These are phyloP conservation scores for Melanotaenia duboulayi DNA, from an alignment of 2,113 vertebrate genomes.

Conservation along the genomic window DNA sequence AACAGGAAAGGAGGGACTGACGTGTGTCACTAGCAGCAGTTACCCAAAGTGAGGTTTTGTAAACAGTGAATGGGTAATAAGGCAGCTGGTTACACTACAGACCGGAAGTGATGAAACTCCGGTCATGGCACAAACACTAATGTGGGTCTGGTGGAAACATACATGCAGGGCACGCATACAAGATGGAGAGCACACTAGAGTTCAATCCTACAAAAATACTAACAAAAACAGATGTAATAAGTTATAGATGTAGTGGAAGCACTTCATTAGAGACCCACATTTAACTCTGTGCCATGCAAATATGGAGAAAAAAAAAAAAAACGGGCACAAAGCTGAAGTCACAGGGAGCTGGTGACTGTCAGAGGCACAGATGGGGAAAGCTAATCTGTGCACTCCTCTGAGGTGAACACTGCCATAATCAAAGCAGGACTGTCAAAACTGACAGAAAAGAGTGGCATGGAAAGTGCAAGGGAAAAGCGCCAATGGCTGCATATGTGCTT, in stretches of 20 bases:
- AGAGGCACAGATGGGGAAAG: conserved; percentile 30
- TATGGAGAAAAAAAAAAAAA: conserved; percentile 32
- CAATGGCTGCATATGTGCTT: conserved; percentile 35
- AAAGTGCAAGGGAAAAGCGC: neutral
- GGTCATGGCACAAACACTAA: conserved; percentile 32
- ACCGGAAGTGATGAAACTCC: conserved; percentile 43
- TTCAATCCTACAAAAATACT: conserved; percentile 15
- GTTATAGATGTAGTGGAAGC: conserved; percentile 13
- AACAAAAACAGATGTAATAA: neutral
- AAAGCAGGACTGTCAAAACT: neutral
- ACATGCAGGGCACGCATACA: conserved; percentile 39
- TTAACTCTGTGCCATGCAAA: conserved; percentile 52
- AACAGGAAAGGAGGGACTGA: conserved; percentile 8
- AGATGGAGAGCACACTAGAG: neutral
- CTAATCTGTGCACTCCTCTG: conserved; percentile 17
- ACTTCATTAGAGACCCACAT: conserved; percentile 30
- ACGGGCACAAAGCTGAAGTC: conserved; percentile 31
- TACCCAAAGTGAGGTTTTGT: conserved; percentile 57
- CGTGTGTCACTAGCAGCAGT: conserved; percentile 44
- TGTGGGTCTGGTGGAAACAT: conserved; percentile 6
- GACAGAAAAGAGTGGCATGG: neutral
- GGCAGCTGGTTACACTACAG: conserved; percentile 62
- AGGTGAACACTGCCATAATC: conserved; percentile 31
- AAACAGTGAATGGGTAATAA: conserved; percentile 62
- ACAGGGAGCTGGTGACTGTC: conserved; percentile 52